Conservation (phyloP, 2,888 invertebrate genomes). For the Eupeodes luniger region DNA sequence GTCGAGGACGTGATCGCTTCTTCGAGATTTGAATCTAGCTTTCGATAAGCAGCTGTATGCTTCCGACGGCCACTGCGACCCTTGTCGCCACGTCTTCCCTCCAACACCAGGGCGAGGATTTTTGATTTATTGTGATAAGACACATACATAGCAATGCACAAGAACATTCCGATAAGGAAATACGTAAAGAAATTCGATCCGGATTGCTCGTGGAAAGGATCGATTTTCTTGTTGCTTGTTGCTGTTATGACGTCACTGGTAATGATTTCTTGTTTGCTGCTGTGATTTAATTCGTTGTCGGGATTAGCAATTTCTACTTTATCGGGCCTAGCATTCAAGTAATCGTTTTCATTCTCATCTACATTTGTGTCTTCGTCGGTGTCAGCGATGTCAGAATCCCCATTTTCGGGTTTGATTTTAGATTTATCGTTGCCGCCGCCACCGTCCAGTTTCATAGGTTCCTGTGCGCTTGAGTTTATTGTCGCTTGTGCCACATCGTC, state of each 20-base stretch:
- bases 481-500: neutral
- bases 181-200: constrained; percentile 89
- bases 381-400: constrained; percentile 3
- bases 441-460: neutral
- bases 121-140: constrained; percentile 88
- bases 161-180: constrained; percentile 87
- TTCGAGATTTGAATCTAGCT: constrained; percentile 88
- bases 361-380: constrained; percentile 25
- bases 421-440: neutral
- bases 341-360: constrained; percentile 5
- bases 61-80: constrained; percentile 84
- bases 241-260: constrained; percentile 14
- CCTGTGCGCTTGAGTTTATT: neutral
- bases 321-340: constrained; percentile 11
- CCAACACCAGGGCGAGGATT: constrained; percentile 87
- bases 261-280: constrained; percentile 52
- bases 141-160: constrained; percentile 87
- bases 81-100: constrained; percentile 84
- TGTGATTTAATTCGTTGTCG: constrained; percentile 43
- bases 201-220: constrained; percentile 83
- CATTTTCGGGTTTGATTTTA: neutral
- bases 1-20: constrained; percentile 87
- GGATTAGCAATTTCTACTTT: constrained; percentile 15
- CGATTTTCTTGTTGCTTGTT: constrained; percentile 31
- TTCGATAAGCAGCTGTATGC: constrained; percentile 87